Conservation (phyloP, 2,797 vertebrate species). For the Cercopithecus petaurista region DNA sequence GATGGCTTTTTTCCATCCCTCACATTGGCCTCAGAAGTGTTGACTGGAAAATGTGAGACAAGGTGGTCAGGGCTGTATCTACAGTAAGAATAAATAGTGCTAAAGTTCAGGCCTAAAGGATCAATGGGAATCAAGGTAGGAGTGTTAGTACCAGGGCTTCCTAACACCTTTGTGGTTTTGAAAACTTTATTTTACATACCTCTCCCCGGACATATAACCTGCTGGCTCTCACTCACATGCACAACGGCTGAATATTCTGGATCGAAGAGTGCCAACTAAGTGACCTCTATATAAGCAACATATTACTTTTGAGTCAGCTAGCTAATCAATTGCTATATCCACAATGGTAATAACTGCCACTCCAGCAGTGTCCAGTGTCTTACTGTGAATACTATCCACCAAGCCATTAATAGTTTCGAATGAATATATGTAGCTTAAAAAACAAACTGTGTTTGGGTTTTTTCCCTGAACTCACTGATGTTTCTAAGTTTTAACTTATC, state of each 20-base stretch:
- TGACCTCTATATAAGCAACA: neutral
- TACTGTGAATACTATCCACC: neutral
- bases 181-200: neutral
- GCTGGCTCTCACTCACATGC: neutral
- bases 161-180: neutral
- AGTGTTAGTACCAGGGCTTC: neutral
- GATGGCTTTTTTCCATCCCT: neutral
- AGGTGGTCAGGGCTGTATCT: too few species aligned
- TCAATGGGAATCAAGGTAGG: neutral
- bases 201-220: rapidly evolving
- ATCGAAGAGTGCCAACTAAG: neutral
- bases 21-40: neutral
- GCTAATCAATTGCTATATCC: neutral
- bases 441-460: neutral
- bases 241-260: neutral
- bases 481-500: constrained; percentile 46
- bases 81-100: neutral
- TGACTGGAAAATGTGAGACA: neutral
- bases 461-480: neutral
- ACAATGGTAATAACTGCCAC: neutral
- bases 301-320: neutral
- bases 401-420: neutral
- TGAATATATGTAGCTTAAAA: neutral
- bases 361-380: neutral
- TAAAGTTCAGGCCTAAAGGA: neutral